A percentile compares a stretch with the other conserved stretches of the same genome.
Evolutionary conservation across 2,113 vertebrate genomes (phyloP).

Genomic region (Protomyctophum bolini): DNA sequence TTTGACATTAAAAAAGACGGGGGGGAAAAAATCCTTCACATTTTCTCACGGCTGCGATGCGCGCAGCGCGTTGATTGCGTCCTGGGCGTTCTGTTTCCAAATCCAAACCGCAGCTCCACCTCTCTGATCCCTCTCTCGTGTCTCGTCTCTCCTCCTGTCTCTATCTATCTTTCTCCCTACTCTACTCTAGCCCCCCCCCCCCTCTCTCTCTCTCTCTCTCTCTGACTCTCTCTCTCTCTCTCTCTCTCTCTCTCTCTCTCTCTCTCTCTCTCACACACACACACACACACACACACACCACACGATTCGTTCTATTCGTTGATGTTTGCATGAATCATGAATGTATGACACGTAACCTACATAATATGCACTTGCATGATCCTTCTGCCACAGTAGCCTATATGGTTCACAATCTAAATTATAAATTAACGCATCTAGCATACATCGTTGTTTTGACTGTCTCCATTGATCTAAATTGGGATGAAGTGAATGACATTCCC

Average conservation of each 20-base stretch:
- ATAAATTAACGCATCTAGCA: too few relatives aligned
- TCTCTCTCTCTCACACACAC: background rate
- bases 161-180: slow-evolving; percentile 9
- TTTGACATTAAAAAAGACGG: slow-evolving; percentile 23
- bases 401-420: too few relatives aligned
- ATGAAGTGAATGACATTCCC: too few relatives aligned
- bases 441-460: too few relatives aligned
- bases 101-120: background rate
- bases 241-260: background rate
- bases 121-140: slow-evolving; percentile 3
- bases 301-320: too few relatives aligned
- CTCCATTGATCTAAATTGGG: too few relatives aligned
- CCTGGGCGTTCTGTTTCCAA: slow-evolving; percentile 12
- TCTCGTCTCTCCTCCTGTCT: background rate
- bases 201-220: background rate
- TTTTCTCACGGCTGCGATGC: slow-evolving; percentile 58
- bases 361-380: too few relatives aligned
- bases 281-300: too few relatives aligned
- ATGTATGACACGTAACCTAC: too few relatives aligned
- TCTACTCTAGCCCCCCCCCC: slow-evolving; percentile 17
- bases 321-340: too few relatives aligned
- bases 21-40: slow-evolving; percentile 51
- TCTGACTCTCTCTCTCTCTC: background rate
- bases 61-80: background rate
- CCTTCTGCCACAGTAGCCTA: too few relatives aligned